These are phyloP conservation scores for Planococcus citri DNA, from an alignment of 1,140 invertebrate genomes.

Conservation along the genomic window DNA sequence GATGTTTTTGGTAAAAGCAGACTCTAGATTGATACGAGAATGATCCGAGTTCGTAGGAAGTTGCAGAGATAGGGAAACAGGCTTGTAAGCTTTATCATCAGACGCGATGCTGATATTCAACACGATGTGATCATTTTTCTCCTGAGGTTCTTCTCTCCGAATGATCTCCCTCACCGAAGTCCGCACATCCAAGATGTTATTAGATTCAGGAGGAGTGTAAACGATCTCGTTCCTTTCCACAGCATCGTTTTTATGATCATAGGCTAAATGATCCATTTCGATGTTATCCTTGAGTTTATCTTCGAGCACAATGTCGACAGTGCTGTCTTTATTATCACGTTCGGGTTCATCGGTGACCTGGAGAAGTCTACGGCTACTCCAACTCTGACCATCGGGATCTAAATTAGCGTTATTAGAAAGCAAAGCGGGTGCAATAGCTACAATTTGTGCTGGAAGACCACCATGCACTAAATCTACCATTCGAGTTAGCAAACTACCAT, in stretches of 20 bases:
- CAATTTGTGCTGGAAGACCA: background rate
- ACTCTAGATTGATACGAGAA: background rate
- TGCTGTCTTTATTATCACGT: background rate
- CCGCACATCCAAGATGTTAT: background rate
- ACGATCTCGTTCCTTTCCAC: background rate
- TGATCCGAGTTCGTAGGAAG: background rate
- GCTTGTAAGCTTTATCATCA: conserved; percentile 35
- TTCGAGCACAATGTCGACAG: background rate
- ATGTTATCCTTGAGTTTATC: background rate
- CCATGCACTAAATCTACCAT: conserved; percentile 1
- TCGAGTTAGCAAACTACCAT: conserved; percentile 48
- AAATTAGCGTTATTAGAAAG: conserved; percentile 9
- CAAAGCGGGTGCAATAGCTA: conserved; percentile 14
- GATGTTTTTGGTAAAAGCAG: conserved; percentile 30
- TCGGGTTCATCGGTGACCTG: background rate
- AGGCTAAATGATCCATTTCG: background rate
- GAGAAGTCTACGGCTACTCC: background rate
- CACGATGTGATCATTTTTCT: background rate
- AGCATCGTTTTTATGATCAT: background rate
- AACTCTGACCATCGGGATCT: background rate
- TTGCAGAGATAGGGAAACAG: conserved; percentile 17
- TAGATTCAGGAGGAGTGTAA: background rate
- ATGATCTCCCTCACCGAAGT: background rate
- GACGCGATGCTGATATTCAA: conserved; percentile 53
- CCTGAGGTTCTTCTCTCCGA: background rate